Conservation (phyloP, 2,797 vertebrate species). For the Xenopus petersii region DNA sequence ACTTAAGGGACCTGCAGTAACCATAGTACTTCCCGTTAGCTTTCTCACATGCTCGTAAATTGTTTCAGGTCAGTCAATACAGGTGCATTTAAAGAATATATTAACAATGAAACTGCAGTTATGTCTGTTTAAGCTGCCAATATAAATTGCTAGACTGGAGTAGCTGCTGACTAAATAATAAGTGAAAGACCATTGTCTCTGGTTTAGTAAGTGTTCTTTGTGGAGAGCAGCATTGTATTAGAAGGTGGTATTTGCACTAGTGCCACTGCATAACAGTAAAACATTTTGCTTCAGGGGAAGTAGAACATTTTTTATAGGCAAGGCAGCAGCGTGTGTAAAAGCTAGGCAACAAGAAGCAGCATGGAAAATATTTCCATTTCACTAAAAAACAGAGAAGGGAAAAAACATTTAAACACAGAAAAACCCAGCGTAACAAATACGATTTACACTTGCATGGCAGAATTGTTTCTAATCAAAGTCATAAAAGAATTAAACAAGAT, state of each 20-base stretch:
- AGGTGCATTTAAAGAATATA: too few relatives aligned
- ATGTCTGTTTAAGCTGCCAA: too few relatives aligned
- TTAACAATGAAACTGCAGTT: too few relatives aligned
- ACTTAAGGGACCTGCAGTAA: too few relatives aligned
- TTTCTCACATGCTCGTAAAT: too few relatives aligned
- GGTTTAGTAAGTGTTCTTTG: not conserved
- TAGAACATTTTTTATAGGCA: slow-evolving; percentile 5
- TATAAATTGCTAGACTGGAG: too few relatives aligned
- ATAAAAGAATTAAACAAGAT: not conserved
- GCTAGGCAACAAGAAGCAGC: slow-evolving; percentile 3
- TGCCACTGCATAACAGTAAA: not conserved
- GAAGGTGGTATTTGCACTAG: not conserved
- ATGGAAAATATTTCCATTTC: slow-evolving; percentile 7
- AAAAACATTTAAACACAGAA: not conserved
- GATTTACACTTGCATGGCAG: not conserved
- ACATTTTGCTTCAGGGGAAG: not conserved
- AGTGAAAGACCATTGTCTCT: too few relatives aligned
- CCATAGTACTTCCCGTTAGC: too few relatives aligned
- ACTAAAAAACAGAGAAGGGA: not conserved
- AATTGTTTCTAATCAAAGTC: not conserved
- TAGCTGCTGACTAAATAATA: too few relatives aligned
- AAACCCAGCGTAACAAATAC: not conserved
- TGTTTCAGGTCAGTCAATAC: too few relatives aligned
- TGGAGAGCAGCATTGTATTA: slow-evolving; percentile 1
- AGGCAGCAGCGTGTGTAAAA: slow-evolving; percentile 2